Percentiles rank a stretch among this genome's conserved stretches.
Evolutionary conservation across 2,888 invertebrate species (phyloP).

Genomic region (Chrysomela aeneicollis): DNA sequence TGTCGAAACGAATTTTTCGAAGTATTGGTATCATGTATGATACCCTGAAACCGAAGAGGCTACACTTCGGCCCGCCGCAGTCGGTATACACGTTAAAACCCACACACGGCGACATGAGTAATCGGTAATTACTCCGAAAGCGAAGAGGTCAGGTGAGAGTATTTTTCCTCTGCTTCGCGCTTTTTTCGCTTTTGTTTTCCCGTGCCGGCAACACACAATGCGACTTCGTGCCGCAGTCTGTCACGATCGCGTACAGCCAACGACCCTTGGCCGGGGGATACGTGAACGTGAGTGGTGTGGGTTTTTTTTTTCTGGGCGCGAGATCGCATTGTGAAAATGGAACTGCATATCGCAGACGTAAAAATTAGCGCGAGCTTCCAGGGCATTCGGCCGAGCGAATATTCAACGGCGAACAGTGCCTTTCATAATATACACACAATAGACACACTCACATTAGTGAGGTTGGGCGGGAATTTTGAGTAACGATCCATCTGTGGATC

Average conservation of each 20-base stretch:
- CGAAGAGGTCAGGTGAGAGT: constrained; percentile 45
- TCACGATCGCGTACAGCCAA: constrained; percentile 55
- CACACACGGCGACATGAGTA: constrained; percentile 20
- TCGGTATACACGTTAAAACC: background rate
- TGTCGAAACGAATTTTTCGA: too few species aligned
- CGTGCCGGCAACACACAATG: constrained; percentile 40
- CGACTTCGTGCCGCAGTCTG: constrained; percentile 50
- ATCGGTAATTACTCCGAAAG: constrained; percentile 42
- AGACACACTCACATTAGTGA: too few species aligned
- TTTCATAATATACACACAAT: too few species aligned
- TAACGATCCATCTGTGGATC: too few species aligned
- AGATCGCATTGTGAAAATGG: constrained; percentile 28
- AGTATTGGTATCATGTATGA: too few species aligned
- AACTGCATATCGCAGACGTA: constrained; percentile 1
- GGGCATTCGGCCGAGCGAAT: background rate
- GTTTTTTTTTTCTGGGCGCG: constrained; percentile 31
- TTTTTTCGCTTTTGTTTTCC: constrained; percentile 23
- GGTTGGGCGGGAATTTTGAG: too few species aligned
- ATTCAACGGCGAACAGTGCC: background rate
- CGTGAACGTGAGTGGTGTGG: constrained; percentile 9
- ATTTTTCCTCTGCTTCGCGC: constrained; percentile 20
- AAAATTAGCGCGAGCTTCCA: background rate
- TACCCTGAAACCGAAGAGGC: too few species aligned
- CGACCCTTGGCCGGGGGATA: constrained; percentile 44
- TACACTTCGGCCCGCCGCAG: too few species aligned